Percentiles rank a stretch among this genome's conserved stretches.
phyloP scores from a whole-genome alignment of 92 coral and sea anemone genomes.

The Umimayanthus chanpuru region DNA sequence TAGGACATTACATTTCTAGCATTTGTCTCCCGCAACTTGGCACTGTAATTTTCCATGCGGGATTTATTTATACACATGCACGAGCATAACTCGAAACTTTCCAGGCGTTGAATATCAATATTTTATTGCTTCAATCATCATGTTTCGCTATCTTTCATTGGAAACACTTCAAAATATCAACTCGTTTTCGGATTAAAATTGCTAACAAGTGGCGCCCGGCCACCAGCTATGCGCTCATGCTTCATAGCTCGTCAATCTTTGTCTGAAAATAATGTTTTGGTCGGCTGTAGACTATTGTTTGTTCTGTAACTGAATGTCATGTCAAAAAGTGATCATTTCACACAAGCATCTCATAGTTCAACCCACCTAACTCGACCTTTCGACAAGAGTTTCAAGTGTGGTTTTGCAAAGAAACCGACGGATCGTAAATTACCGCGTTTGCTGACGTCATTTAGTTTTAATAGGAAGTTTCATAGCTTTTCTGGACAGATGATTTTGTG shows the following conservation, averaged over 20 bases:
- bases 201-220: not conserved
- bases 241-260: not conserved
- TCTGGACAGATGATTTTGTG: not conserved
- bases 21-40: not conserved
- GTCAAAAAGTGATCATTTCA: conserved; percentile 37
- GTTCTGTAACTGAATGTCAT: conserved; percentile 41
- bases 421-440: not conserved
- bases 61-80: not conserved
- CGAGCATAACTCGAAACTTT: conserved; percentile 28
- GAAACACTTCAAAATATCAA: conserved; percentile 23
- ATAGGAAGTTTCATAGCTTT: not conserved
- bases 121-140: conserved; percentile 30
- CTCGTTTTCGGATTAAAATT: conserved; percentile 25
- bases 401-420: conserved; percentile 1
- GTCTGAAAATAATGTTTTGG: not conserved
- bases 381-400: conserved; percentile 16
- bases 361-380: conserved; percentile 26
- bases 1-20: not conserved
- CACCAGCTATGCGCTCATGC: not conserved
- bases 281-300: conserved; percentile 7
- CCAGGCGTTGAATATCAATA: conserved; percentile 3
- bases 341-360: conserved; percentile 25
- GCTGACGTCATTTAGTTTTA: conserved; percentile 6
- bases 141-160: not conserved
- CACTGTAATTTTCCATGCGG: conserved; percentile 1